Evolutionary conservation across 2,113 vertebrate species (phyloP).

Genomic region (Miniopterus natalensis): DNA sequence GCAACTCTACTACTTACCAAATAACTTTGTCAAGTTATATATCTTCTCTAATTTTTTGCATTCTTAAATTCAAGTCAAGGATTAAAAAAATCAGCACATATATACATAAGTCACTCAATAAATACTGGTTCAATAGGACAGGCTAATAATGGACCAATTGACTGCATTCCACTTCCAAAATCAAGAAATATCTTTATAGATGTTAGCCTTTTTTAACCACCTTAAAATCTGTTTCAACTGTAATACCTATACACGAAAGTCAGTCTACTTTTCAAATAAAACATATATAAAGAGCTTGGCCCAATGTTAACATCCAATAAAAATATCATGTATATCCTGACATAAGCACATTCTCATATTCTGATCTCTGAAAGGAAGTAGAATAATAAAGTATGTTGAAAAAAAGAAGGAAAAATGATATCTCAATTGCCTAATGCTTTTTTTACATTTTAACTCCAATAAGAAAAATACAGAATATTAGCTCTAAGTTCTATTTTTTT

Average conservation of each 20-base stretch:
- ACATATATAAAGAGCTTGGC: not conserved
- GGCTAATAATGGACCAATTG: not conserved
- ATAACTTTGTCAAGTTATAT: not conserved
- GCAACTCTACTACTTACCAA: constrained; percentile 19
- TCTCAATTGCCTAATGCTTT: not conserved
- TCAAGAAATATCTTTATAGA: constrained; percentile 42
- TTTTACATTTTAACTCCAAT: not conserved
- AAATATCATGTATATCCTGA: not conserved
- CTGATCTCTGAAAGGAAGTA: not conserved
- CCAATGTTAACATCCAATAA: not conserved
- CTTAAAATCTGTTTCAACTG: constrained; percentile 14
- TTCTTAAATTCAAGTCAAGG: not conserved
- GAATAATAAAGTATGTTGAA: not conserved
- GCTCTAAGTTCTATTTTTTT: not conserved
- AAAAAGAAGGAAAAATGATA: constrained; percentile 25
- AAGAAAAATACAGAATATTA: constrained; percentile 38
- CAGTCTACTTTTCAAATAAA: constrained; percentile 56
- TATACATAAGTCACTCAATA: not conserved
- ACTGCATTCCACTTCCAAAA: not conserved
- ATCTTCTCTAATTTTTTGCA: constrained; percentile 17
- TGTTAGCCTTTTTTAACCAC: constrained; percentile 20
- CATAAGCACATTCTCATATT: not conserved
- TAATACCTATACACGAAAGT: constrained; percentile 16
- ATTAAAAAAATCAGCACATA: constrained; percentile 26
- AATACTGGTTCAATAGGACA: not conserved